Conservation (phyloP, 2,113 vertebrate genomes). For the Atlantisia rogersi region DNA sequence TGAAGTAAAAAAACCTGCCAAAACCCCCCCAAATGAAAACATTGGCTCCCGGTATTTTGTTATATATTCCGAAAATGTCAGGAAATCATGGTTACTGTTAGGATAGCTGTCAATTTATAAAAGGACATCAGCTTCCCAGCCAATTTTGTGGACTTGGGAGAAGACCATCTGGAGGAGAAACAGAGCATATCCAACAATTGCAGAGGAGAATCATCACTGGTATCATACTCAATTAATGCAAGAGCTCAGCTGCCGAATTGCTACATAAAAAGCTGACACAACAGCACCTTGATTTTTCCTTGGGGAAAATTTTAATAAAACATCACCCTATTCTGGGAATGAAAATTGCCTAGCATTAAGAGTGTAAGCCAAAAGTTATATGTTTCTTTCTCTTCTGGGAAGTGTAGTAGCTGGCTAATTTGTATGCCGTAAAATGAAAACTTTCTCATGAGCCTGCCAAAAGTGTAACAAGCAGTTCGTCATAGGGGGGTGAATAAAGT, state of each 20-base stretch:
- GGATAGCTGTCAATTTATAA: not conserved
- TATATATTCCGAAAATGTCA: not conserved
- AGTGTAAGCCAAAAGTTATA: not conserved
- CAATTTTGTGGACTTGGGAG: not conserved
- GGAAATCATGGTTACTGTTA: not conserved
- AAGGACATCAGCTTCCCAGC: not conserved
- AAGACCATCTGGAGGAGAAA: conserved; percentile 63
- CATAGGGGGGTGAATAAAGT: not conserved
- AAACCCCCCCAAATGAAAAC: not conserved
- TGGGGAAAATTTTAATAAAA: conserved; percentile 9
- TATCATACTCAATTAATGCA: conserved; percentile 44
- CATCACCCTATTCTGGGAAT: not conserved
- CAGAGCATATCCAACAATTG: not conserved
- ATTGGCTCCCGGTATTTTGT: not conserved
- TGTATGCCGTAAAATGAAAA: not conserved
- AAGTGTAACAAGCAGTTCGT: not conserved
- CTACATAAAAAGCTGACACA: conserved; percentile 28
- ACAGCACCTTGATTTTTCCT: conserved; percentile 56
- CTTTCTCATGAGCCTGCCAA: not conserved
- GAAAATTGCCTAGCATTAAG: not conserved
- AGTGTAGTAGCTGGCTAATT: not conserved
- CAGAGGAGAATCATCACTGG: conserved; percentile 28
- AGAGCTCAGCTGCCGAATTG: conserved; percentile 6
- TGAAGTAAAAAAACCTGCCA: not conserved
- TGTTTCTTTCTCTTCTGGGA: not conserved